Base-by-base conservation (phyloP, 2,113 vertebrate genomes). In the Sisor rabdophorus region DNA sequence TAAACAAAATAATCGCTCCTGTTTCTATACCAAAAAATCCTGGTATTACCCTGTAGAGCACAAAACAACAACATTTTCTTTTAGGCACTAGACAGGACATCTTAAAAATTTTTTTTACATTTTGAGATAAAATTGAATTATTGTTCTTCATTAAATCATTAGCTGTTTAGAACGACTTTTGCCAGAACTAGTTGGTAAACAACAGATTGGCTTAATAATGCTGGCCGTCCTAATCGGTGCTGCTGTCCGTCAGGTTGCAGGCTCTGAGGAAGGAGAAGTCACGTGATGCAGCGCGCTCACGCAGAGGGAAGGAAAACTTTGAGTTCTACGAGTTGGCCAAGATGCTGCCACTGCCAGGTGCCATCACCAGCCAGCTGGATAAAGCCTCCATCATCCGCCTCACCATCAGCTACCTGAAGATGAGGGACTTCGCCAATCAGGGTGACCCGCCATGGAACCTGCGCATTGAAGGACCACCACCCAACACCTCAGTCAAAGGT, bases 321-420 rank as follows among this genome's bases (percentile, higher is more conserved):
- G 97, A 99, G 89, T 99, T 99, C 88, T 99, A 99, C 40, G 97
- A 99, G 83, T 89, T 99, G 92, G 97, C 97, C 87, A 99, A 99
- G 89, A 92, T 99, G 90, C 94, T 99, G 88, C 97, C 97, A 0
- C 94, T 99, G 79, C 97, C 97, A 79, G 97, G 95, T 67, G 97
- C 97, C 90, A 99, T 99, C 91, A 99, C 97, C 81, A 98, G 95
- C 83, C 97, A 99, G 87, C 94, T 99, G 83, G 97, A 99, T 92
- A 99, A 99, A 88, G 97, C 97, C 17, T 99, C 97, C 88, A 98
- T 99, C 90, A 98, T 99, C 84, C 93, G 97, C 79, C 95, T 99
- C 85, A 98, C 96, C 89, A 99, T 99, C 92, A 99, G 97, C 91
- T 99, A 99, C 89, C 93, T 99, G 90, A 98, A 98, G 92, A 99